These are phyloP conservation scores for Cyphomyrus plagiostoma DNA, from an alignment of 2,113 vertebrate species.

Conservation along the genomic window DNA sequence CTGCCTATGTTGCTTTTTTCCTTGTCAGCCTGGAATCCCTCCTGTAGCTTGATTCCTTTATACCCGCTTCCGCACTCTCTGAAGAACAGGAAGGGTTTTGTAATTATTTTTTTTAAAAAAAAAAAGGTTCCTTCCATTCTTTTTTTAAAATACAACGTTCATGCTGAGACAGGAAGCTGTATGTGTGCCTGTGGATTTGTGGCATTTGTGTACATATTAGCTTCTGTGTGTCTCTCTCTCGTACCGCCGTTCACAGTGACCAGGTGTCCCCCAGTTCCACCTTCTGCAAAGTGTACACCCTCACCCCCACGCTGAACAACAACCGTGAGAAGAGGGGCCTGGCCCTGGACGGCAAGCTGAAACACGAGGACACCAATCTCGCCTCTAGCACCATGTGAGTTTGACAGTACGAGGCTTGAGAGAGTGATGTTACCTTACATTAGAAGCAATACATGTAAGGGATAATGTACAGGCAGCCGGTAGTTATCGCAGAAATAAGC, in stretches of 20 bases:
- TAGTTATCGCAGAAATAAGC: no score
- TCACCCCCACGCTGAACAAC: slow-evolving; percentile 63
- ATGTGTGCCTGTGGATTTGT: background rate
- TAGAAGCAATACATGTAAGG: background rate
- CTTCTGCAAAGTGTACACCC: slow-evolving; percentile 72
- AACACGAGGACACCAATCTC: slow-evolving; percentile 74
- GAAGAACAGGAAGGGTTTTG: background rate
- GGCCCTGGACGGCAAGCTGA: slow-evolving; percentile 70
- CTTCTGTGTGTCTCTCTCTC: background rate
- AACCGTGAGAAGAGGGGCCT: slow-evolving; percentile 72
- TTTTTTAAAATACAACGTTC: background rate
- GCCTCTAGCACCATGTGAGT: slow-evolving; percentile 73
- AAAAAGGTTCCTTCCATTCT: background rate
- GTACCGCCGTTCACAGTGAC: slow-evolving; percentile 50
- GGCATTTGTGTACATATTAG: background rate
- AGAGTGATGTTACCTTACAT: background rate
- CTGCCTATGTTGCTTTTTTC: background rate
- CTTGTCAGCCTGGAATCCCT: background rate
- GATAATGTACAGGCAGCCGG: no score
- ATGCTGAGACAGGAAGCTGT: background rate
- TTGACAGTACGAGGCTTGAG: background rate
- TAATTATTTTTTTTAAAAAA: background rate
- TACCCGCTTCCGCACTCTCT: background rate
- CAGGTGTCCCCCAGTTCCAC: slow-evolving; percentile 70
- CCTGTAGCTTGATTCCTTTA: background rate